Evolutionary conservation across 1,140 invertebrate genomes (phyloP), one percentile per base, ranked within the genome.

Genomic region (Drosophila grimshawi): DNA sequence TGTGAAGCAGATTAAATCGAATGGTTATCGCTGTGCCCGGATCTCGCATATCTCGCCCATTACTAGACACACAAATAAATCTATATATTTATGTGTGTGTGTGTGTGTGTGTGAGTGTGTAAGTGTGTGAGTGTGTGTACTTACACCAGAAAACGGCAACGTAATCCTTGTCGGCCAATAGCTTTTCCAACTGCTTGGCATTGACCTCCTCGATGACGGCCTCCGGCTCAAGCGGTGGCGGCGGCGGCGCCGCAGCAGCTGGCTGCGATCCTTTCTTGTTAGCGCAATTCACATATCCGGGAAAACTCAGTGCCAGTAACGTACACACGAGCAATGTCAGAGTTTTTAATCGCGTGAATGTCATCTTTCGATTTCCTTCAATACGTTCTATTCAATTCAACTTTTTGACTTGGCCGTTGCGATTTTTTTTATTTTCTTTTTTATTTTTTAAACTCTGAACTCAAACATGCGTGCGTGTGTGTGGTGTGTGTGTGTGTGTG

Each of bases 131-230:
- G 51, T 35, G 11, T 39, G 39, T 73, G 29, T 57, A 92, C 97
- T 98, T 97, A 98, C 97, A 98, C 97, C 97, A 98, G 94, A 97
- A 98, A 90, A 98, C 97, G 89, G 97, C 97, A 91, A 98, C 97
- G 94, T 96, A 98, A 93, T 98, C 97, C 94, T 97, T 97, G 80
- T 97, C 96, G 92, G 96, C 95, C 86, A 98, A 94, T 68, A 98
- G 94, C 90, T 96, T 95, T 92, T 98, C 97, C 93, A 98, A 95
- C 93, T 97, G 96, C 93, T 98, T 97, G 90, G 96, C 95, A 93
- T 96, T 97, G 93, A 98, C 96, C 93, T 98, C 97, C 94, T 98
- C 97, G 93, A 98, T 98, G 83, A 97, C 95, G 91, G 96, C 95
- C 82, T 97, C 96, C 37, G 92, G 81, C 33, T 92, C 80, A 53